Base-by-base conservation (phyloP, 2,797 vertebrate genomes). In the Myotis daubentonii region DNA sequence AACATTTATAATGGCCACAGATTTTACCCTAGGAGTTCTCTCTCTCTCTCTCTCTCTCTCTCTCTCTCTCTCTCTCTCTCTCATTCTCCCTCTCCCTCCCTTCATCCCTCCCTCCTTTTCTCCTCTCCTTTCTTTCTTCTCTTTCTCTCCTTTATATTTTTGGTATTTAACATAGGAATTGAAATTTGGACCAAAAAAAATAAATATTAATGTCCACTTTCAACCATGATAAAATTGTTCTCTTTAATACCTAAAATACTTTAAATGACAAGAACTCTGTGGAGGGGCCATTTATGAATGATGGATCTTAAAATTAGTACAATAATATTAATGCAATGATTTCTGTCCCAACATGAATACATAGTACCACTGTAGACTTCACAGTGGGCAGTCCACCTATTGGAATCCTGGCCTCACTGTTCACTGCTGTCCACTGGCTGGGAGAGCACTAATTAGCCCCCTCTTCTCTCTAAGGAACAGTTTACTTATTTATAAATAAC, bases 171-270 rank as follows among this genome's bases (percentile, higher is more conserved):
- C n/a, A 65, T 13, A 87, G n/a, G 6, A 76, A 66, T 66, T 95
- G 9, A 11, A 70, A 93, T 93, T 91, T 87, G 25, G 2, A 3
- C 30, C 19, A 68, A n/a, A 53, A 66, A 41, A n/a, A n/a, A 65
- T 20, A 51, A 53, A 16, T 23, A 71, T 95, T 75, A 49, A 87
- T 38, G 38, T 78, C 44, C 25, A 22, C 65, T 88, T 95, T 85
- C 41, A 88, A 9, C 28, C 17, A 72, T 28, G 33, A 81, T 33
- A 87, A 92, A 85, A 68, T 36, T 80, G 4, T 80, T 81, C 6
- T 70, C 33, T 93, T 80, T 81, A 74, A 85, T 82, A 55, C 25
- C 22, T 62, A 86, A 94, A 91, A 89, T 83, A 66, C n/a, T 76
- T 90, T 13, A 86, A 95, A 86, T 87, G 66, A 87, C 36, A 86